A percentile compares a stretch with the other conserved stretches of the same genome.
Evolutionary conservation across 2,113 vertebrate genomes (phyloP).

Genomic region (Tringa solitaria): DNA sequence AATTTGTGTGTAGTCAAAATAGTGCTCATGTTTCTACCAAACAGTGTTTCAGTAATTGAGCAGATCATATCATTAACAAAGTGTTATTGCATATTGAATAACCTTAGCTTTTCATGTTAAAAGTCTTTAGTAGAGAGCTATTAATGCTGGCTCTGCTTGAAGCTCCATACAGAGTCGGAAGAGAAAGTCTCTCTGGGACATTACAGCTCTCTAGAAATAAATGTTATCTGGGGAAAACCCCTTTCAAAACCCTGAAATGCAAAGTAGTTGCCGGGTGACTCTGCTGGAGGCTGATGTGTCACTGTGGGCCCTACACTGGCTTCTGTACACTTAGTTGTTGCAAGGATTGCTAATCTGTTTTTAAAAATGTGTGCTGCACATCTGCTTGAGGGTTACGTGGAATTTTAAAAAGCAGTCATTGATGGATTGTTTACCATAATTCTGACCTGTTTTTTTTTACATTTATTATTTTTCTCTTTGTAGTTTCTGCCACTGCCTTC

Average conservation of each 20-base stretch:
- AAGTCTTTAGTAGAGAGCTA: neutral
- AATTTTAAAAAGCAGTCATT: neutral
- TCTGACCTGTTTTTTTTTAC: neutral
- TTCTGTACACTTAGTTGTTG: neutral
- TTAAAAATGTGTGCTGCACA: neutral
- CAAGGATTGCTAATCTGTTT: neutral
- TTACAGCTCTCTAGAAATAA: neutral
- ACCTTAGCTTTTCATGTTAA: neutral
- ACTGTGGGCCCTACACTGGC: neutral
- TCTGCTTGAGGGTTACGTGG: neutral
- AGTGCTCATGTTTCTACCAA: neutral
- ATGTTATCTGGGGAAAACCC: neutral
- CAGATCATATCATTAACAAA: neutral
- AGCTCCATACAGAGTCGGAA: neutral
- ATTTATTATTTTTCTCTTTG: neutral
- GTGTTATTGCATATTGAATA: neutral
- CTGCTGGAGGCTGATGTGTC: neutral
- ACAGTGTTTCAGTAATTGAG: neutral
- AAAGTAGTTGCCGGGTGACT: neutral
- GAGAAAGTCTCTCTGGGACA: neutral
- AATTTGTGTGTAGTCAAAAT: neutral
- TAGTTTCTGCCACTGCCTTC: conserved; percentile 99
- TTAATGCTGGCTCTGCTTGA: neutral
- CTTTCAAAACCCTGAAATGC: neutral
- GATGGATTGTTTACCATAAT: neutral